Percentiles rank a stretch among this genome's conserved stretches.
Evolutionary conservation across 2,113 vertebrate genomes (phyloP).

Genomic region (Lamprotornis superbus): DNA sequence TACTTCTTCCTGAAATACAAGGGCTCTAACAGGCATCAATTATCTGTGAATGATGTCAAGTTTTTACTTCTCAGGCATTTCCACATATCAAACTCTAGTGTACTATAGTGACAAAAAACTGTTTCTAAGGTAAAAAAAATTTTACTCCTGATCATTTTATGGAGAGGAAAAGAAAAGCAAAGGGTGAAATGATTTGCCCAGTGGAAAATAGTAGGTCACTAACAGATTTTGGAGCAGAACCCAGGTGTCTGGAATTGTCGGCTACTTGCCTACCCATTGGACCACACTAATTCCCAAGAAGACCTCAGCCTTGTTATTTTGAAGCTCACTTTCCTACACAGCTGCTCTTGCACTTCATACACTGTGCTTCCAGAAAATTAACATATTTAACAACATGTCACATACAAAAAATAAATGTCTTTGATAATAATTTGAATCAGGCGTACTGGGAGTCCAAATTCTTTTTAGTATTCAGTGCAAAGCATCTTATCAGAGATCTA

Average conservation of each 20-base stretch:
- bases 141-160: background rate
- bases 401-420: constrained; percentile 33
- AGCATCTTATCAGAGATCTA: constrained; percentile 12
- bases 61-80: background rate
- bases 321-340: constrained; percentile 43
- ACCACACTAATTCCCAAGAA: constrained; percentile 55
- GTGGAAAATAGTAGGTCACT: constrained; percentile 19
- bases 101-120: background rate
- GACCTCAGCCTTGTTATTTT: constrained; percentile 43
- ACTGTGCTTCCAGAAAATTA: constrained; percentile 43
- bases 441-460: background rate
- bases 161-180: background rate
- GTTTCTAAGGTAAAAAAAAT: background rate
- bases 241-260: constrained; percentile 7
- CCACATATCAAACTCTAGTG: background rate
- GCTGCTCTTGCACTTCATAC: constrained; percentile 51
- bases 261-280: constrained; percentile 44
- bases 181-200: background rate
- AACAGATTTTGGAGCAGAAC: background rate
- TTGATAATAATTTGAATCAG: constrained; percentile 36
- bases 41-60: background rate
- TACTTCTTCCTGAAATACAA: background rate
- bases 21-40: background rate
- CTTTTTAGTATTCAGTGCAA: constrained; percentile 38
- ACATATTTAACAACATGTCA: constrained; percentile 54